These are phyloP conservation scores for Edolisoma coerulescens DNA, from an alignment of 2,113 vertebrate genomes.

Conservation along the genomic window DNA sequence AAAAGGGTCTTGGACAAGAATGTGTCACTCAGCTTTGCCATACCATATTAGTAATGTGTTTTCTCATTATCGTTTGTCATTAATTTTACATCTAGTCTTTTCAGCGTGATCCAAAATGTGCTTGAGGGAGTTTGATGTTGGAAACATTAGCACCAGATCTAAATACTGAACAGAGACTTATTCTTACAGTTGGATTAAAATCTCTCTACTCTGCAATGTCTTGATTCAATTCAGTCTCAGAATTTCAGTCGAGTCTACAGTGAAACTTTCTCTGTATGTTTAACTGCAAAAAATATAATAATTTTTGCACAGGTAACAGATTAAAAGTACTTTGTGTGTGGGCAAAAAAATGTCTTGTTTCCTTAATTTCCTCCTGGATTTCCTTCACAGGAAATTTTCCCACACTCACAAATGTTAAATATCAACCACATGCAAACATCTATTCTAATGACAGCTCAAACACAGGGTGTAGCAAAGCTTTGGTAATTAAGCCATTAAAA, in stretches of 20 bases:
- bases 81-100: neutral
- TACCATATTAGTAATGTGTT: neutral
- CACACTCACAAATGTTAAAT: neutral
- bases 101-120: neutral
- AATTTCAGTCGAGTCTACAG: neutral
- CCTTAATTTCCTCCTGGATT: neutral
- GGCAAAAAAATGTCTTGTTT: neutral
- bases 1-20: neutral
- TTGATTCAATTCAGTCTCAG: neutral
- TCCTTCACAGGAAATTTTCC: neutral
- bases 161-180: neutral
- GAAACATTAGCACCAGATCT: neutral
- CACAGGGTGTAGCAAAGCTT: neutral
- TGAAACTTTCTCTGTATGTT: neutral
- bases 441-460: slow-evolving; percentile 1
- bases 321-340: neutral
- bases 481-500: neutral
- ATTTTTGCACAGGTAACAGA: neutral
- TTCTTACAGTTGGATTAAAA: neutral
- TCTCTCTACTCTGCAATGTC: neutral
- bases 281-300: neutral
- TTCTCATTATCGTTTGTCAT: neutral
- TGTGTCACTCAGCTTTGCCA: accelerated
- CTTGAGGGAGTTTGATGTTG: neutral
- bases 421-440: neutral